Base-by-base conservation (phyloP, 2,888 invertebrate genomes). In the Zootermopsis nevadensis region DNA sequence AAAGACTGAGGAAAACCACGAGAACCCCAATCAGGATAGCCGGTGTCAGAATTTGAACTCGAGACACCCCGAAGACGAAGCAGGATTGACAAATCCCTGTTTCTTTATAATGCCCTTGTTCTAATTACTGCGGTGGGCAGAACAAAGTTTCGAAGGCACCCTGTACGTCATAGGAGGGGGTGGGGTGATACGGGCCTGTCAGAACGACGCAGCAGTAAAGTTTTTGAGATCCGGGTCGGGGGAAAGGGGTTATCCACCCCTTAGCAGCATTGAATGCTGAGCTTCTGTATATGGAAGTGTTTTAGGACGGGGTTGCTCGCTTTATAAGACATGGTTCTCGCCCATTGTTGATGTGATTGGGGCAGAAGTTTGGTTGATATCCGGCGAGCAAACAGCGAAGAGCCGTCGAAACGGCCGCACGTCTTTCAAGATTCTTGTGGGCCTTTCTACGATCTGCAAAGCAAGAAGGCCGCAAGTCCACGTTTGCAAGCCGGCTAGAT, bases 341-440 rank as follows among this genome's bases (percentile, higher is more conserved):
- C 33, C 33, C 27, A 19, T 33, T 69, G 69, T 69, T 69, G 74
- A n/a, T 74, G 74, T 38, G 42, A 74, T 42, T 74, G 38, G 38
- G 35, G 38, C 33, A n/a, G 3, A 38, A 74, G 24, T 74, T 74
- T 74, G 74, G 38, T 74, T 38, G 74, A 74, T 42, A 38, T 38
- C 38, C 24, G 42, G n/a, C 38, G 6, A 74, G 38, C 7, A 48
- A 6, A 19, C 48, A 48, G 48, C 19, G 48, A 48, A 48, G 48
- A 19, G 19, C 15, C 3, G 15, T 19, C n/a, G n/a, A n/a, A n/a
- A n/a, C n/a, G n/a, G n/a, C n/a, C n/a, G n/a, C n/a, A n/a, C n/a
- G n/a, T n/a, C n/a, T n/a, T n/a, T n/a, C n/a, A n/a, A n/a, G n/a
- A n/a, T n/a, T 27, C 8, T 10, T 31, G 27, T 27, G 31, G 30